Evolutionary conservation across 2,888 invertebrate genomes (phyloP), one percentile per base, ranked within the genome.

Genomic region (Hanleya hanleyi): DNA sequence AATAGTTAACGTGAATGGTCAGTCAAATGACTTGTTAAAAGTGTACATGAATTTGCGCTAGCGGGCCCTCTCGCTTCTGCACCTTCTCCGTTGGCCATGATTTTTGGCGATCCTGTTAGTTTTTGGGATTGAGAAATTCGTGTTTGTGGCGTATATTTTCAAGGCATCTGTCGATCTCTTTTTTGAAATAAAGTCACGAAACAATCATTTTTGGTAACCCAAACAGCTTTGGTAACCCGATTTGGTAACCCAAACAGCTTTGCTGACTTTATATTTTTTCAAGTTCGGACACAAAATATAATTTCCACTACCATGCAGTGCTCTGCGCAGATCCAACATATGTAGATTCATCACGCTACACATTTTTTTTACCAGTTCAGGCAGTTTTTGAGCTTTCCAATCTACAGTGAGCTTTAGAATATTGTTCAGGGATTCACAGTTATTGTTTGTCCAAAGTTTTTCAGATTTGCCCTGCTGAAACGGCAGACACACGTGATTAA

Each of bases 391-490:
- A 12, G 69, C 73, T 38, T 74, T 70, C 73, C 74, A 77, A 6
- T 76, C 69, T 7, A 70, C 32, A 0, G 50, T 36, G 7, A 62
- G 62, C 67, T 79, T 79, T 22, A 76, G n/a, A 2, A 71, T 26
- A 49, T 74, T 68, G 62, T 79, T 79, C 50, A 77, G 77, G 3
- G 69, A 73, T 47, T 77, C 76, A 0, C 75, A 61, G 47, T 75
- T 77, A 69, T 77, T 79, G 68, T 79, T 79, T 1, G 77, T 77
- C 79, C 76, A 79, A 9, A 73, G 62, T 67, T 62, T 26, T 57
- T 9, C 9, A 7, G 57, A 26, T 29, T 12, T 29, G 12, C 57
- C 57, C 12, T 57, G 9, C 57, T 57, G 57, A 26, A 15, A 29
- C 9, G 57, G 57, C 57, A 15, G 7, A 57, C 57, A 57, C 26